Base-by-base conservation (phyloP, 2,797 vertebrate species). In the Atherinosoma microstoma region DNA sequence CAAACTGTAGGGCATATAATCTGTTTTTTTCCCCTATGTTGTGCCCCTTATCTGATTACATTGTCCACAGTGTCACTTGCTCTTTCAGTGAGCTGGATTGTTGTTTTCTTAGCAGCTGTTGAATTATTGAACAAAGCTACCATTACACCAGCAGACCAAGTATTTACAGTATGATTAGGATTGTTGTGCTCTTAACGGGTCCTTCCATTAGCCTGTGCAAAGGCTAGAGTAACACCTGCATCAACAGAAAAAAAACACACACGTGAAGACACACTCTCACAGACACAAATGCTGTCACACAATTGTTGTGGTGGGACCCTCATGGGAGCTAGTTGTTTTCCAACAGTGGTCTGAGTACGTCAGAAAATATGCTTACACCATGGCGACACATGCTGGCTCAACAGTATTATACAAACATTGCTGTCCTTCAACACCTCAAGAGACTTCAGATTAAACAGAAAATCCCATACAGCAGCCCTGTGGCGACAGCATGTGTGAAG, bases 291-390 rank as follows among this genome's bases (percentile, higher is more conserved):
- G 34, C 73, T 70, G 79, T 75, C 70, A 73, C 72, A 69, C 57
- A 42, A 66, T 83, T 77, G 75, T 64, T 77, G 56, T 29, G 58
- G 30, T 66, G 57, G 45, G 35, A 54, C 70, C 60, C 88, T 80
- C 85, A 67, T 78, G 87, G 90, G 91, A 89, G 75, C 78, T 66
- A 18, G 86, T 83, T 88, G 87, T 92, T 92, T 93, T 90, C 84
- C 87, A 88, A 74, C 76, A 83, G 86, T 87, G 88, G 87, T 82
- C 81, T 79, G 80, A 80, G 80, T 76, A 67, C 49, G 79, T 91
- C 87, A 90, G 88, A 84, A 93, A 94, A 93, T 92, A 77, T 94
- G 93, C 93, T 94, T 92, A 94, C 91, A 87, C 90, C 80, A 84
- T 75, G 78, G 85, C 73, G 82, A 85, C 85, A 84, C 76, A 85